These are phyloP conservation scores for Glyptemys insculpta DNA, from an alignment of 2,797 vertebrate species.

Conservation along the genomic window DNA sequence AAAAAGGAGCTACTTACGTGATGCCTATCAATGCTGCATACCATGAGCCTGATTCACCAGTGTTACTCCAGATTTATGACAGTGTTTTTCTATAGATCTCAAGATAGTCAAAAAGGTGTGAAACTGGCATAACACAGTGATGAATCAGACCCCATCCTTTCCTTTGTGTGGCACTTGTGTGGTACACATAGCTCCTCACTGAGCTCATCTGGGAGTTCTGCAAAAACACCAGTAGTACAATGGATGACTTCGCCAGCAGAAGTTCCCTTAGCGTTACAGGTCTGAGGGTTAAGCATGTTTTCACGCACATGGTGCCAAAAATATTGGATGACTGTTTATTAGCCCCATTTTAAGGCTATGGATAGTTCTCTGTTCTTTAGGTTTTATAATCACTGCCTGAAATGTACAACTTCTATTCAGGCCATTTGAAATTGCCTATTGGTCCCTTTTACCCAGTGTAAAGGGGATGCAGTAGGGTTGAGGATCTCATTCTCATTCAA, in stretches of 20 bases:
- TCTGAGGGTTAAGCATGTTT: not conserved
- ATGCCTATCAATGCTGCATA: not conserved
- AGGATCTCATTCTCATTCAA: not conserved
- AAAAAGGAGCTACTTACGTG: not conserved
- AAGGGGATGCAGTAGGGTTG: not conserved
- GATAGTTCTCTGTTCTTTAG: not conserved
- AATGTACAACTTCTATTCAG: not conserved
- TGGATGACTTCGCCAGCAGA: not conserved
- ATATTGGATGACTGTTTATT: not conserved
- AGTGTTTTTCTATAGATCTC: not conserved
- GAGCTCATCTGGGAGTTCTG: not conserved
- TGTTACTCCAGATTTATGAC: not conserved
- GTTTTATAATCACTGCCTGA: not conserved
- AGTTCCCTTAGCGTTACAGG: not conserved
- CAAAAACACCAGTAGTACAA: not conserved
- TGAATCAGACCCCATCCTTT: not conserved
- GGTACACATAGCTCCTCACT: not conserved
- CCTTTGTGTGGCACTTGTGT: not conserved
- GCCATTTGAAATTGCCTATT: accelerated
- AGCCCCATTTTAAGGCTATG: not conserved
- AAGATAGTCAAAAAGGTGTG: accelerated
- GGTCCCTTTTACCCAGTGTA: not conserved
- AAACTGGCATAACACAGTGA: not conserved
- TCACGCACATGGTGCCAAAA: not conserved
- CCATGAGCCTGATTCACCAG: not conserved